A percentile compares a stretch with the other conserved stretches of the same genome.
phyloP scores from a whole-genome alignment of 1,140 invertebrate genomes.

The Nylanderia fulva region DNA sequence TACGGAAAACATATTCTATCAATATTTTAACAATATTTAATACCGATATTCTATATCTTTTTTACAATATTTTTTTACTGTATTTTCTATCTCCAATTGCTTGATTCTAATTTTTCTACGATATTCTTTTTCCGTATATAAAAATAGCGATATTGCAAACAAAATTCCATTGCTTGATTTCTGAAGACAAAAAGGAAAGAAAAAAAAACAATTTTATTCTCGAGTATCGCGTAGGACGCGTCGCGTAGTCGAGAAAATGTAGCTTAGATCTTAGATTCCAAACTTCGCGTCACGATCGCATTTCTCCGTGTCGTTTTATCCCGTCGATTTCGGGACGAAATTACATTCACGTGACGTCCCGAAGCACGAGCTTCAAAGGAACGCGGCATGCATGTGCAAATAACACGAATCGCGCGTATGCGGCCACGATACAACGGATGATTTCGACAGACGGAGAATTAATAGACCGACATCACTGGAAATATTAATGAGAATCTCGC shows the following conservation, averaged over 20 bases:
- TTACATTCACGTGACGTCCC: constrained; percentile 25
- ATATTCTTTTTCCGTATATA: not conserved
- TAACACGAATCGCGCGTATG: not conserved
- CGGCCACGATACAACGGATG: not conserved
- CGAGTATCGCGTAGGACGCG: not conserved
- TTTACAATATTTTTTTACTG: not conserved
- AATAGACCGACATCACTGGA: not conserved
- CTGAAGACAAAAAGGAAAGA: not conserved
- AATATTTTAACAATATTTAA: not conserved
- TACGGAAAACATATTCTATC: too few relatives aligned
- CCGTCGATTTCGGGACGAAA: constrained; percentile 21
- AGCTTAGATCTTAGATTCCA: not conserved
- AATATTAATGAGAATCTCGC: constrained; percentile 27
- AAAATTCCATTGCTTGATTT: not conserved
- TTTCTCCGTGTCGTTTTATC: constrained; percentile 25
- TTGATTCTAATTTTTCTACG: not conserved
- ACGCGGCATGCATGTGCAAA: not conserved
- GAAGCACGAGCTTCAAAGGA: constrained; percentile 18
- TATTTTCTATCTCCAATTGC: not conserved
- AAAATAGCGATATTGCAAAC: not conserved
- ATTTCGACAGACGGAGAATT: constrained; percentile 36
- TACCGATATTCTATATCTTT: not conserved
- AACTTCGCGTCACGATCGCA: constrained; percentile 19
- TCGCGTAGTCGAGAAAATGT: not conserved
- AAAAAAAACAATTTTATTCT: constrained; percentile 3